A percentile compares a stretch with the other conserved stretches of the same genome.
Evolutionary conservation across 1,140 invertebrate species (phyloP).

Genomic region (Panagrolaimus sp.): DNA sequence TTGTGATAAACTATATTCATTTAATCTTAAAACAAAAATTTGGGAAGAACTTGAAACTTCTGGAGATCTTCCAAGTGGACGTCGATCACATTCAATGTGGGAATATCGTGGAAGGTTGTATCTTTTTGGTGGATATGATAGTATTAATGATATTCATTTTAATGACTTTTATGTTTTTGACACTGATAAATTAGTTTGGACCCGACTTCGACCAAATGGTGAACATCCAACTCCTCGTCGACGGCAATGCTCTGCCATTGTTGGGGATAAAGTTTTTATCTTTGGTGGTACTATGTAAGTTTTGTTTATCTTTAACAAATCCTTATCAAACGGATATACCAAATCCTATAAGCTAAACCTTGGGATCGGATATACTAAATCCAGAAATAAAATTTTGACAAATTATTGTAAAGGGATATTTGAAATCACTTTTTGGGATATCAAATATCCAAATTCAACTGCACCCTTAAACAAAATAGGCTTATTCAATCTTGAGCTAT

Average conservation of each 20-base stretch:
- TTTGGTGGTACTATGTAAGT: slow-evolving; percentile 75
- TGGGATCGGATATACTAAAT: no score
- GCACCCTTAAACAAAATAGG: no score
- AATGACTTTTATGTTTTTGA: slow-evolving; percentile 74
- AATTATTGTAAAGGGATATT: no score
- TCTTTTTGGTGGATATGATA: slow-evolving; percentile 82
- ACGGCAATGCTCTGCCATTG: slow-evolving; percentile 73
- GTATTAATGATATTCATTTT: slow-evolving; percentile 70
- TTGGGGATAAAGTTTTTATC: slow-evolving; percentile 70
- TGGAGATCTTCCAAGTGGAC: slow-evolving; percentile 67
- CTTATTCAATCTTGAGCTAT: no score
- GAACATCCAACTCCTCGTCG: slow-evolving; percentile 67
- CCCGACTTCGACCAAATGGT: slow-evolving; percentile 38
- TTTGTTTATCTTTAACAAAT: background rate
- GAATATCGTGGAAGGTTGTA: slow-evolving; percentile 72
- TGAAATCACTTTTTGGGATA: no score
- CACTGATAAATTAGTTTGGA: slow-evolving; percentile 51
- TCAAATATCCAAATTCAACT: no score
- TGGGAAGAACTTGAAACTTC: slow-evolving; percentile 67
- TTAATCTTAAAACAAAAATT: slow-evolving; percentile 69
- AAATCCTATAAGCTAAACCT: no score
- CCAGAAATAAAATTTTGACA: no score
- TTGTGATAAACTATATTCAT: slow-evolving; percentile 71
- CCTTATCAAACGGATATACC: background rate
- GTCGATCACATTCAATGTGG: slow-evolving; percentile 81